Conservation (phyloP, 2,113 vertebrate species). For the Oplegnathus fasciatus region DNA sequence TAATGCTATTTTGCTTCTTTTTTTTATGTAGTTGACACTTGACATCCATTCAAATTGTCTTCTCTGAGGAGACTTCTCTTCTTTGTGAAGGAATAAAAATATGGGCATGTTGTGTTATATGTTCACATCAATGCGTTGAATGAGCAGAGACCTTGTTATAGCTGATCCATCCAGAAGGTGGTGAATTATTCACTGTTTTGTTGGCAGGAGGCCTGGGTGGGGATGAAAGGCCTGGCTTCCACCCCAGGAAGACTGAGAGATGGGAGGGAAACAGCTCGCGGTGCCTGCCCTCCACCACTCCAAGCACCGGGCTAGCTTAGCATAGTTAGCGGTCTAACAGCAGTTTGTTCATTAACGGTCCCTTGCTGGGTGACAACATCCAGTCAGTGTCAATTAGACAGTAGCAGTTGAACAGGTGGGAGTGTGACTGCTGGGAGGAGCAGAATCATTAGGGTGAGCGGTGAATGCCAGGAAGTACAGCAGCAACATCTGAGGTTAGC, state of each 20-base stretch:
- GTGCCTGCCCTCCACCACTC: conserved; percentile 51
- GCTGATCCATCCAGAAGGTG: conserved; percentile 76
- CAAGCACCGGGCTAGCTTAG: conserved; percentile 45
- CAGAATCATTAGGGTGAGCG: conserved; percentile 58
- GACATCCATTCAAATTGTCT: neutral
- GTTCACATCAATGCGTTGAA: conserved; percentile 49
- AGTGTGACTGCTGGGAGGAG: conserved; percentile 61
- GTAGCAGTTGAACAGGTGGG: conserved; percentile 66
- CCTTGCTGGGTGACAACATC: conserved; percentile 74
- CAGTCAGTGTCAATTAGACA: conserved; percentile 76
- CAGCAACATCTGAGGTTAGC: conserved; percentile 27
- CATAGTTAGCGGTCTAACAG: conserved; percentile 64
- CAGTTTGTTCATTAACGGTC: conserved; percentile 77
- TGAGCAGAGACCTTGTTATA: conserved; percentile 57
- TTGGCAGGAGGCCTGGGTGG: conserved; percentile 73
- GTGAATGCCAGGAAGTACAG: conserved; percentile 45
- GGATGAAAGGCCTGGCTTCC: conserved; percentile 79
- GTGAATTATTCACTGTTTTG: conserved; percentile 80
- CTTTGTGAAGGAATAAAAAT: conserved; percentile 15
- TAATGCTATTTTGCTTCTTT: neutral
- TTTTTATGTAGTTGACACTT: conserved; percentile 1
- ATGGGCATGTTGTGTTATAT: conserved; percentile 9
- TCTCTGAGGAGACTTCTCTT: neutral
- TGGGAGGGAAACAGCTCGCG: conserved; percentile 66
- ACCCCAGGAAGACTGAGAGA: conserved; percentile 56